A percentile compares a stretch with the other conserved stretches of the same genome.
phyloP scores from a whole-genome alignment of 2,888 invertebrate species.

The Ethmia dodecea region DNA sequence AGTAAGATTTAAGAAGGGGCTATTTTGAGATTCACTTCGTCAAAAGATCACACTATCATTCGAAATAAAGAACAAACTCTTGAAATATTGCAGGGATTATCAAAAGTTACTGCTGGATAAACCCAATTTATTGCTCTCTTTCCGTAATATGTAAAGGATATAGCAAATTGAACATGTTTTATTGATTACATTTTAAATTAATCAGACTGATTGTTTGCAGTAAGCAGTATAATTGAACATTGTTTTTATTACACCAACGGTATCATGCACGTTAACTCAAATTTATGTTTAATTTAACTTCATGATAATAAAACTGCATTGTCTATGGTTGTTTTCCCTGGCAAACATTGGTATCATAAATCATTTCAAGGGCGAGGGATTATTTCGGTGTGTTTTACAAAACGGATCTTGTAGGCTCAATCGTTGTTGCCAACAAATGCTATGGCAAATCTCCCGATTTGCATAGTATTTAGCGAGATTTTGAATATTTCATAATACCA shows the following conservation, averaged over 20 bases:
- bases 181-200: too few species aligned
- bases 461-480: conserved; percentile 46
- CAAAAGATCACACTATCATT: background rate
- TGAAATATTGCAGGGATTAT: conserved; percentile 14
- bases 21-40: conserved; percentile 17
- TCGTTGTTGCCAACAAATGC: conserved; percentile 32
- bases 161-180: too few species aligned
- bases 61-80: conserved; percentile 2
- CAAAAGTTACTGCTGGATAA: conserved; percentile 5
- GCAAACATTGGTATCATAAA: conserved; percentile 13
- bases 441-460: conserved; percentile 45
- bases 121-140: conserved; percentile 6
- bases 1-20: conserved; percentile 23
- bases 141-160: too few species aligned
- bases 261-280: too few species aligned
- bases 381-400: conserved; percentile 28
- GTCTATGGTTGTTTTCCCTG: too few species aligned
- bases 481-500: conserved; percentile 54
- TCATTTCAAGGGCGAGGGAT: conserved; percentile 21
- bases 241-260: too few species aligned
- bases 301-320: too few species aligned
- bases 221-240: too few species aligned
- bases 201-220: too few species aligned
- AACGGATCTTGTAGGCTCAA: conserved; percentile 29
- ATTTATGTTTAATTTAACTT: too few species aligned